phyloP scores from a whole-genome alignment of 2,797 vertebrate species.

The Dryobates pubescens region DNA sequence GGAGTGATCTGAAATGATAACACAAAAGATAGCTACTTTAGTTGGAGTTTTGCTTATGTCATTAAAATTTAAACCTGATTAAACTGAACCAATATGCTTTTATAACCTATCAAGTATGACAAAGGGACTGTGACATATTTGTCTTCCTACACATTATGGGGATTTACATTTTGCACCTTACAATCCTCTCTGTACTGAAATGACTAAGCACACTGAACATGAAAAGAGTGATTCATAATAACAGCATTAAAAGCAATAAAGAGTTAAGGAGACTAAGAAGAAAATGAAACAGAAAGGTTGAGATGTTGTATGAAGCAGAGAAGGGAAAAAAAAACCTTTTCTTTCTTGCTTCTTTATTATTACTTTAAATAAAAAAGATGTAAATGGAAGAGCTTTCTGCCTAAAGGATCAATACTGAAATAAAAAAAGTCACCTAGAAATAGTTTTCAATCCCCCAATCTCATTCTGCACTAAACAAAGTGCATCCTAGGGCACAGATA shows the following conservation, averaged over 20 bases:
- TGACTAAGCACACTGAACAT: slow-evolving; percentile 39
- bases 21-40: slow-evolving; percentile 3
- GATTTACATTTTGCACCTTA: slow-evolving; percentile 66
- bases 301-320: slow-evolving; percentile 10
- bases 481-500: neutral
- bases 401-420: slow-evolving; percentile 41
- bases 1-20: slow-evolving; percentile 47
- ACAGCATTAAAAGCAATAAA: slow-evolving; percentile 39
- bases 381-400: slow-evolving; percentile 12
- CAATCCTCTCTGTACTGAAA: slow-evolving; percentile 69
- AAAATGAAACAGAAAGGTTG: slow-evolving; percentile 36
- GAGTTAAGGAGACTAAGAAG: slow-evolving; percentile 48
- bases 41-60: slow-evolving; percentile 59
- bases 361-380: slow-evolving; percentile 25
- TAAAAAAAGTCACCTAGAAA: slow-evolving; percentile 43
- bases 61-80: slow-evolving; percentile 70
- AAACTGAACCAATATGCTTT: slow-evolving; percentile 55
- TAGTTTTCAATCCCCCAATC: neutral
- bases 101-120: slow-evolving; percentile 62
- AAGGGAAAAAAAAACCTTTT: neutral
- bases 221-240: slow-evolving; percentile 49
- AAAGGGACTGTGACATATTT: slow-evolving; percentile 68
- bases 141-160: slow-evolving; percentile 38
- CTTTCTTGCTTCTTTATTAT: neutral
- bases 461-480: slow-evolving; percentile 22